These are phyloP conservation scores for Ectemnius lituratus DNA, from an alignment of 2,888 invertebrate genomes.

Conservation along the genomic window DNA sequence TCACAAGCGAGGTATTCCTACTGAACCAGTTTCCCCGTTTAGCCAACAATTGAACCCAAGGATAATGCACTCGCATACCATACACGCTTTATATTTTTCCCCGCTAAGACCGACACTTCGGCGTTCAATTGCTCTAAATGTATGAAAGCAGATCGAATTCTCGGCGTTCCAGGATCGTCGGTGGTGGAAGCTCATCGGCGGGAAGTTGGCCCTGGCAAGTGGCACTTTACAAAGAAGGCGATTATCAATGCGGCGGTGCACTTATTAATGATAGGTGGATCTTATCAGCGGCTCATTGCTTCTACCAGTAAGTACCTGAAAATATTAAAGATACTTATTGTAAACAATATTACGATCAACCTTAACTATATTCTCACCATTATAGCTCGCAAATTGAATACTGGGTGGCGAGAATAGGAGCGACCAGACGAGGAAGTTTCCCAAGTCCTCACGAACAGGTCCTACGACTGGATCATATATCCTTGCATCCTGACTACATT, in stretches of 20 bases:
- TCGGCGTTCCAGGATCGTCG: constrained; percentile 85
- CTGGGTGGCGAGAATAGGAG: constrained; percentile 90
- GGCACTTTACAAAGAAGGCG: constrained; percentile 90
- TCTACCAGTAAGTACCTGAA: constrained; percentile 84
- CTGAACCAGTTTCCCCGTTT: constrained; percentile 52
- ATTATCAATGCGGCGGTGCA: constrained; percentile 90
- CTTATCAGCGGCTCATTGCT: constrained; percentile 89
- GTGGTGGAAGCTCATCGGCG: constrained; percentile 86
- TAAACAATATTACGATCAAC: not conserved
- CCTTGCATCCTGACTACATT: constrained; percentile 87
- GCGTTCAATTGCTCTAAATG: not conserved
- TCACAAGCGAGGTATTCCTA: constrained; percentile 82
- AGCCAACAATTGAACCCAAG: constrained; percentile 37
- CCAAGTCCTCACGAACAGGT: constrained; percentile 88
- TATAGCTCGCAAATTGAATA: constrained; percentile 85
- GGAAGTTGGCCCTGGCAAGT: constrained; percentile 93
- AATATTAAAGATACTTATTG: not conserved
- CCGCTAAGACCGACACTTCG: not conserved
- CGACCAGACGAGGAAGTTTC: constrained; percentile 85
- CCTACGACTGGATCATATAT: constrained; percentile 82
- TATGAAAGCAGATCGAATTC: constrained; percentile 58
- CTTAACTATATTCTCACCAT: constrained; percentile 16
- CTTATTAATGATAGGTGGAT: constrained; percentile 86
- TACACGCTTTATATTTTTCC: too few relatives aligned
- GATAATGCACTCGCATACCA: constrained; percentile 16